Evolutionary conservation across 2,113 vertebrate species (phyloP).

Genomic region (Clarias batrachus): DNA sequence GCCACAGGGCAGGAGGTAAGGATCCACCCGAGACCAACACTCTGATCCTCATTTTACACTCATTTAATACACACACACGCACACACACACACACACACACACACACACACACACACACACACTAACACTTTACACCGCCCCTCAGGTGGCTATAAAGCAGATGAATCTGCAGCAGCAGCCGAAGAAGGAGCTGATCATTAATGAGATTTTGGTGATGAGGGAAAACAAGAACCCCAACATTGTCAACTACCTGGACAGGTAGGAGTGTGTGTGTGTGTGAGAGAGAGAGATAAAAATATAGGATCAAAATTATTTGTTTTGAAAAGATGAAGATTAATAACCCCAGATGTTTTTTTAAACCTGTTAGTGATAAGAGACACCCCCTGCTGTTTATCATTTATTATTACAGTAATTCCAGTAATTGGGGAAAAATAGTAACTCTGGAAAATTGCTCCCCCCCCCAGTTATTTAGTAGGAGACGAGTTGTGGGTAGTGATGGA

Average conservation of each 20-base stretch:
- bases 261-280: background rate
- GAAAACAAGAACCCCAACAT: conserved; percentile 99
- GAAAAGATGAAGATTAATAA: background rate
- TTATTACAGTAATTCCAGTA: background rate
- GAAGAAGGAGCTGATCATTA: conserved; percentile 99
- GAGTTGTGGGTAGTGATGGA: conserved; percentile 99
- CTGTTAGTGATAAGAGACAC: background rate
- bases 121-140: no score
- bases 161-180: conserved; percentile 99
- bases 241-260: conserved; percentile 99
- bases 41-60: background rate
- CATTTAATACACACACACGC: background rate
- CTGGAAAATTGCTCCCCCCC: background rate
- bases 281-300: background rate
- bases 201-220: conserved; percentile 99
- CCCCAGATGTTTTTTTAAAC: background rate
- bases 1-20: conserved; percentile 94
- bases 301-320: background rate
- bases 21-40: background rate
- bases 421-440: no score
- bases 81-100: no score
- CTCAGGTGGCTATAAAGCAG: conserved; percentile 98
- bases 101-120: no score
- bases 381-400: background rate
- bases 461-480: conserved; percentile 95